Conservation (phyloP, 2,888 invertebrate species). For the Andrena marginata region DNA sequence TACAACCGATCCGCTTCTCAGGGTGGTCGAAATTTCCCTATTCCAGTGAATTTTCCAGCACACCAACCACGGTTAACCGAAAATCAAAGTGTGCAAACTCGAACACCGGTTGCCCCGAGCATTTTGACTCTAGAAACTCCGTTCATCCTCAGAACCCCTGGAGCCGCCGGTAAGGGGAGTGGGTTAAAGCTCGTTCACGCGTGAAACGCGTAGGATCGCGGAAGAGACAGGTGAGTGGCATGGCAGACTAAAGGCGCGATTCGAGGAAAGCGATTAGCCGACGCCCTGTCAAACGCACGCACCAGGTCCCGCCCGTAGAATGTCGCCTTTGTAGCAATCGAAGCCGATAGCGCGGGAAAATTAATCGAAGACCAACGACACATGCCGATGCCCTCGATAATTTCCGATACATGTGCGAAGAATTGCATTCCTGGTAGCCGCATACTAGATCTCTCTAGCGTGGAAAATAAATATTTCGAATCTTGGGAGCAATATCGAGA, state of each 20-base stretch:
- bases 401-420: constrained; percentile 14
- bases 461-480: too few species aligned
- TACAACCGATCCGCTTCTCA: background rate
- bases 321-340: constrained; percentile 39
- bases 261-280: constrained; percentile 67
- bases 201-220: constrained; percentile 46
- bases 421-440: background rate
- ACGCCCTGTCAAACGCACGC: constrained; percentile 72
- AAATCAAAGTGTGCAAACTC: constrained; percentile 26
- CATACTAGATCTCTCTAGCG: too few species aligned
- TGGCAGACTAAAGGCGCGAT: constrained; percentile 51
- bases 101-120: background rate
- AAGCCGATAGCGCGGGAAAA: constrained; percentile 68
- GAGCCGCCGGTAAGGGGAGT: background rate
- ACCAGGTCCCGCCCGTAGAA: constrained; percentile 19
- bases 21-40: background rate
- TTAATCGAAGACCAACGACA: constrained; percentile 75
- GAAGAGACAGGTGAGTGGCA: constrained; percentile 52
- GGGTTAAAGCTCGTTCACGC: constrained; percentile 28
- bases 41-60: background rate
- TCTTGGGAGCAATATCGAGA: too few species aligned
- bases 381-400: constrained; percentile 29
- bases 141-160: constrained; percentile 5
- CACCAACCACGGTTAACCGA: background rate
- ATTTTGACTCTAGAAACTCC: constrained; percentile 23